Base-by-base conservation (phyloP, 2,797 vertebrate species). In the Pelodytes ibericus region DNA sequence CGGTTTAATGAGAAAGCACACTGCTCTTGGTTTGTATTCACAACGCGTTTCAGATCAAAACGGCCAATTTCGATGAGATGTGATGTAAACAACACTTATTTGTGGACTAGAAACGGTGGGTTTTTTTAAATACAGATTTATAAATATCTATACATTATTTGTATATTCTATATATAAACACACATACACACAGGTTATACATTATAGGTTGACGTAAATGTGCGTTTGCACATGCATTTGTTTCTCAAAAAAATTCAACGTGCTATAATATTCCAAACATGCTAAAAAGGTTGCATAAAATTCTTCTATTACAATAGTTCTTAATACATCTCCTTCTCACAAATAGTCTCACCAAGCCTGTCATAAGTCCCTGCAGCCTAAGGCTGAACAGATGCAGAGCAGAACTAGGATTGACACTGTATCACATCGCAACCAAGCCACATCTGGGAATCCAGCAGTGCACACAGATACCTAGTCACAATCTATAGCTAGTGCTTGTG, bases 341-440 rank as follows among this genome's bases (percentile, higher is more conserved):
- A 30, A 26, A 57, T 53, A 51, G 62, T 65, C 47, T 41, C 51
- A 65, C 25, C 3, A 7, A 53, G 49, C 13, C 49, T 57, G 72
- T 58, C 72, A 74, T 47, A 73, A 65, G 62, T 74, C 51, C 20
- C 47, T 1, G 26, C 72, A 57, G 72, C 72, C 72, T 57, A 63
- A 74, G 72, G 72, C 62, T 29, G 51, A 65, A 74, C 39, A 66
- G 72, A 30, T 65, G 72, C 70, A 33, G 59, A 72, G 71, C 63
- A 59, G 62, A 56, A 61, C 44, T 7, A n/a, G 49, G 60, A 64
- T 4, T 74, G 72, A 74, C 72, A 74, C 7, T 5, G 62, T 62
- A 74, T 74, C 72, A 67, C 63, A 74, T 74, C 63, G 44, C 64
- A 44, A 44, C 62, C 30, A 66, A 53, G 58, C 20, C 16, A 65